A percentile compares a stretch with the other conserved stretches of the same genome.
Evolutionary conservation across 2,797 vertebrate genomes (phyloP).

Genomic region (Nyctalus aviator): DNA sequence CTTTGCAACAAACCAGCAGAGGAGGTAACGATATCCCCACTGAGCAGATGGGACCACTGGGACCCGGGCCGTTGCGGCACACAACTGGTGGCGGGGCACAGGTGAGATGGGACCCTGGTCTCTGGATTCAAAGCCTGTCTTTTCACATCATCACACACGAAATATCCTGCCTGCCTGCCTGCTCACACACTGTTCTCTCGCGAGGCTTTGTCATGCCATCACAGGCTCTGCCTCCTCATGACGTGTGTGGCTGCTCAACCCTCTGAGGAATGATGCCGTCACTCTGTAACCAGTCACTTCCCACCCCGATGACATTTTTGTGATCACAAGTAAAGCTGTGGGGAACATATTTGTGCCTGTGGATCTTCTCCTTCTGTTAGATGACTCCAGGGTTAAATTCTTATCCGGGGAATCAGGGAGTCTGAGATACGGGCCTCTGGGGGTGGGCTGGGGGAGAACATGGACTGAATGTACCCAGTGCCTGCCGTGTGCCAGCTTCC

Average conservation of each 20-base stretch:
- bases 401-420: neutral
- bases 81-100: neutral
- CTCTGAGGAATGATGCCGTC: neutral
- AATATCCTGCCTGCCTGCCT: neutral
- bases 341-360: neutral
- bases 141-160: neutral
- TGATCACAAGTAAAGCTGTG: neutral
- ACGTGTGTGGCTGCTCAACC: neutral
- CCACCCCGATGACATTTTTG: neutral
- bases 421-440: neutral
- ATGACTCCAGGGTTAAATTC: neutral
- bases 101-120: neutral
- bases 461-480: fast-evolving
- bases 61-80: neutral
- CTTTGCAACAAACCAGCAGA: neutral
- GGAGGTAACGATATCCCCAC: fast-evolving
- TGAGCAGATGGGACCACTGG: neutral
- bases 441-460: neutral
- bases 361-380: neutral
- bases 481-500: too few species aligned
- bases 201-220: neutral
- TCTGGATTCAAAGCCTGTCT: neutral
- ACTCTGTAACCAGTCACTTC: neutral
- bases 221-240: fast-evolving
- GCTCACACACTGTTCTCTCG: fast-evolving